phyloP scores from a whole-genome alignment of 1,140 invertebrate species.

The Ceratosolen fusciceps region DNA sequence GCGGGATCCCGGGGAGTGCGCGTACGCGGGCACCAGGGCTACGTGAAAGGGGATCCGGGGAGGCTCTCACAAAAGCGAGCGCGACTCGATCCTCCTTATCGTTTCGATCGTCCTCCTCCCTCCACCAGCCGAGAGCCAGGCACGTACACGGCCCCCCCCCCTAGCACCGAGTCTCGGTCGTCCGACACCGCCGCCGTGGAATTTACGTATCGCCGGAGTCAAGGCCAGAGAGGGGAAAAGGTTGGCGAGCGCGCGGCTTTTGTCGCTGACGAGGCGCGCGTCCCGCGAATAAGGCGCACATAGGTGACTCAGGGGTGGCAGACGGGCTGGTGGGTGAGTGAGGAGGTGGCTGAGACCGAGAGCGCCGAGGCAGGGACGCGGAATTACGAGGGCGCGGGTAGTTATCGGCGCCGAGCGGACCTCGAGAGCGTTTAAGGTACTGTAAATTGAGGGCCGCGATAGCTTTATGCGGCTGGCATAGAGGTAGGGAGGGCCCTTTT shows the following conservation, averaged over 20 bases:
- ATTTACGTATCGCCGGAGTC: constrained; percentile 42
- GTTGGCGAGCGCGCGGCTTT: background rate
- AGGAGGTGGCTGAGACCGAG: background rate
- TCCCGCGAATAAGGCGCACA: constrained; percentile 5
- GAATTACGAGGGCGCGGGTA: constrained; percentile 1
- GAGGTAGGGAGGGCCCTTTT: background rate
- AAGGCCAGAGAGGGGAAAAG: constrained; percentile 18
- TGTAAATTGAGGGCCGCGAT: constrained; percentile 33
- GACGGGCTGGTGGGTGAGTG: background rate
- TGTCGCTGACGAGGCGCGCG: constrained; percentile 28
- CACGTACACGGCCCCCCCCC: background rate
- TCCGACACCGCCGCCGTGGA: background rate
- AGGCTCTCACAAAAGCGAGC: constrained; percentile 36
- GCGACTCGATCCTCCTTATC: constrained; percentile 2
- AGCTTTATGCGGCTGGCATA: constrained; percentile 17
- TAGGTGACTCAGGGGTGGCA: background rate
- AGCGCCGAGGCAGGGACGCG: background rate
- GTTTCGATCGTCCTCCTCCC: background rate
- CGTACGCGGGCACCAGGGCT: constrained; percentile 5
- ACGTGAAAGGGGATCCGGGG: constrained; percentile 34
- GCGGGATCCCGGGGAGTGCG: background rate
- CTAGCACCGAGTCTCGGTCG: background rate
- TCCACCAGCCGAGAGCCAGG: no score
- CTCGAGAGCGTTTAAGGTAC: constrained; percentile 20
- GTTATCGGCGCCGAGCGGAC: background rate